phyloP scores from a whole-genome alignment of 92 coral and sea anemone genomes.

The Palythoa heliodiscus region DNA sequence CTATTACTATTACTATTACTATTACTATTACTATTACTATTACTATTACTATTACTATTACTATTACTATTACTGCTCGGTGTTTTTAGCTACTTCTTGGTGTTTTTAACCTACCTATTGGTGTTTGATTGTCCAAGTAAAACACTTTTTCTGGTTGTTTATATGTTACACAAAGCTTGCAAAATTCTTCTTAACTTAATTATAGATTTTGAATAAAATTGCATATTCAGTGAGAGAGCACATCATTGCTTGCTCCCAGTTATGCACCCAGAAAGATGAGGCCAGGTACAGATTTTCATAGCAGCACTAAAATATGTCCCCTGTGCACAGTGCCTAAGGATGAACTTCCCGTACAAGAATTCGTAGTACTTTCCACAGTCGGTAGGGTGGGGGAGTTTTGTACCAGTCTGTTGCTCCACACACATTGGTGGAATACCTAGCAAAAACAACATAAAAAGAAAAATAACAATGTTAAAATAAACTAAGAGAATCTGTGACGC shows the following conservation, averaged over 20 bases:
- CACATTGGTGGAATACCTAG: background rate
- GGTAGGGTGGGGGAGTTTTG: background rate
- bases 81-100: too few relatives aligned
- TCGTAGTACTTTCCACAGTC: slow-evolving; percentile 18
- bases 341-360: background rate
- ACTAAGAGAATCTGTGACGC: background rate
- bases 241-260: background rate
- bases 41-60: too few relatives aligned
- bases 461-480: background rate
- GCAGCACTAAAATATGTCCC: slow-evolving; percentile 28
- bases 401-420: background rate
- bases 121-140: too few relatives aligned
- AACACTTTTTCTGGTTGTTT: too few relatives aligned
- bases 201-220: too few relatives aligned
- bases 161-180: too few relatives aligned
- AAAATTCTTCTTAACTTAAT: too few relatives aligned
- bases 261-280: slow-evolving; percentile 12
- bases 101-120: too few relatives aligned
- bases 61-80: too few relatives aligned
- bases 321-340: background rate
- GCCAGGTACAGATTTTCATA: slow-evolving; percentile 7
- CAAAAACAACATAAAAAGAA: background rate
- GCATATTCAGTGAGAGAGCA: too few relatives aligned
- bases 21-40: too few relatives aligned
- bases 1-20: too few relatives aligned